phyloP scores from a whole-genome alignment of 2,113 vertebrate species.

The Hippocampus guttulatus region DNA sequence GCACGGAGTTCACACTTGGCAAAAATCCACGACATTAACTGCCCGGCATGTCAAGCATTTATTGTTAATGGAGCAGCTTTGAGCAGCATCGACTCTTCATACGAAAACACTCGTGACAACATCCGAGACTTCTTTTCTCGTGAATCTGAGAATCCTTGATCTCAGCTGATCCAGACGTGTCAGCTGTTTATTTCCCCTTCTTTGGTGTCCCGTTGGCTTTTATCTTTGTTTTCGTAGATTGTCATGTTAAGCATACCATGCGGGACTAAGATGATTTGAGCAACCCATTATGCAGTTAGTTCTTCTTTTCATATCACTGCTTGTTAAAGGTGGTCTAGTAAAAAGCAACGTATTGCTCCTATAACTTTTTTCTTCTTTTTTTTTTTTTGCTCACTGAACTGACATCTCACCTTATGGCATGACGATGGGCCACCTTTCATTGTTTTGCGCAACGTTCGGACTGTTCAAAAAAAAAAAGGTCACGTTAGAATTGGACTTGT shows the following conservation, averaged over 20 bases:
- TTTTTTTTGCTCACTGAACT: too few species aligned
- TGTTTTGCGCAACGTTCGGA: too few species aligned
- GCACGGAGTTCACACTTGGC: slow-evolving; percentile 54
- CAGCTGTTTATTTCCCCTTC: slow-evolving; percentile 11
- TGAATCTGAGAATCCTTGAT: not conserved
- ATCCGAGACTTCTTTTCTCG: slow-evolving; percentile 16
- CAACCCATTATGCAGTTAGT: slow-evolving; percentile 22
- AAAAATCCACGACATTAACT: slow-evolving; percentile 50
- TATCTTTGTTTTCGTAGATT: slow-evolving; percentile 10
- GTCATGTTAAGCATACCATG: not conserved
- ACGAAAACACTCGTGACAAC: slow-evolving; percentile 32
- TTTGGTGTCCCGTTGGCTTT: slow-evolving; percentile 5
- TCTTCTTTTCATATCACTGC: slow-evolving; percentile 28
- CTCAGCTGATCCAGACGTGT: not conserved
- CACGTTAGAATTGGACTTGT: not conserved
- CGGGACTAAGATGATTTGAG: slow-evolving; percentile 40
- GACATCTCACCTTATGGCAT: too few species aligned
- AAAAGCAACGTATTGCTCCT: too few species aligned
- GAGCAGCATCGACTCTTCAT: slow-evolving; percentile 27
- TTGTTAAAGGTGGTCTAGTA: not conserved
- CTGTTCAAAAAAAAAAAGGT: not conserved
- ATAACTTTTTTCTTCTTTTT: too few species aligned
- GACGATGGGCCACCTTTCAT: too few species aligned
- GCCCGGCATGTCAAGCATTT: slow-evolving; percentile 41
- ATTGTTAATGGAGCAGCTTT: slow-evolving; percentile 48